These are phyloP conservation scores for Anoplophora glabripennis DNA, from an alignment of 1,140 invertebrate species.

Conservation along the genomic window DNA sequence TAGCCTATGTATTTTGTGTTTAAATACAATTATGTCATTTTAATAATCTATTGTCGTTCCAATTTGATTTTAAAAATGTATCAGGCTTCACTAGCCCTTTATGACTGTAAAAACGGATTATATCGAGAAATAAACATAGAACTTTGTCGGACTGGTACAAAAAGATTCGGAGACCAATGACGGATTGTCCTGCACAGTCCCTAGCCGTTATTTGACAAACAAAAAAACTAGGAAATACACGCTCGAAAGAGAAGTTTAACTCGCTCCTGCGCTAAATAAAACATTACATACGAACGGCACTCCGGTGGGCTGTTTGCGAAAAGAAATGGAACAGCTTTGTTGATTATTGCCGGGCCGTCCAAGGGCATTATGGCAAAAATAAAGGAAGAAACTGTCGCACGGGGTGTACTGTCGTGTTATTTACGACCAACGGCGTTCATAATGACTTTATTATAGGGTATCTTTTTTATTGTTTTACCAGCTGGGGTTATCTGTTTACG, in stretches of 20 bases:
- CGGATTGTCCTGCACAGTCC: too few relatives aligned
- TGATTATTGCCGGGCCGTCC: conserved; percentile 7
- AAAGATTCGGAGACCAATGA: too few relatives aligned
- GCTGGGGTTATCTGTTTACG: too few relatives aligned
- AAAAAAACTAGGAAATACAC: too few relatives aligned
- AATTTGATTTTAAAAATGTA: too few relatives aligned
- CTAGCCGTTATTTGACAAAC: too few relatives aligned
- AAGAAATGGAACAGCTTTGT: neutral
- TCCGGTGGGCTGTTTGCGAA: neutral
- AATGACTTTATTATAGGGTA: conserved; percentile 7
- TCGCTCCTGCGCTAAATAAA: neutral
- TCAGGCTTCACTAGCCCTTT: neutral
- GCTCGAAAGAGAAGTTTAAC: too few relatives aligned
- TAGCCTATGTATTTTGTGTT: too few relatives aligned
- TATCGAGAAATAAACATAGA: neutral
- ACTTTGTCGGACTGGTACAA: too few relatives aligned
- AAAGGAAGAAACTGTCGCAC: conserved; percentile 5
- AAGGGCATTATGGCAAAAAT: conserved; percentile 2
- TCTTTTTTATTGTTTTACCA: neutral
- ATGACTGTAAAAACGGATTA: neutral
- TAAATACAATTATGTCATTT: too few relatives aligned
- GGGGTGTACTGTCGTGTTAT: conserved; percentile 8
- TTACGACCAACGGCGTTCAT: conserved; percentile 10
- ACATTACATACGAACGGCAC: neutral
- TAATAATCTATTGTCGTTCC: too few relatives aligned